Evolutionary conservation across 2,113 vertebrate species (phyloP), one percentile per base, ranked within the genome.

Genomic region (Pipa parva): DNA sequence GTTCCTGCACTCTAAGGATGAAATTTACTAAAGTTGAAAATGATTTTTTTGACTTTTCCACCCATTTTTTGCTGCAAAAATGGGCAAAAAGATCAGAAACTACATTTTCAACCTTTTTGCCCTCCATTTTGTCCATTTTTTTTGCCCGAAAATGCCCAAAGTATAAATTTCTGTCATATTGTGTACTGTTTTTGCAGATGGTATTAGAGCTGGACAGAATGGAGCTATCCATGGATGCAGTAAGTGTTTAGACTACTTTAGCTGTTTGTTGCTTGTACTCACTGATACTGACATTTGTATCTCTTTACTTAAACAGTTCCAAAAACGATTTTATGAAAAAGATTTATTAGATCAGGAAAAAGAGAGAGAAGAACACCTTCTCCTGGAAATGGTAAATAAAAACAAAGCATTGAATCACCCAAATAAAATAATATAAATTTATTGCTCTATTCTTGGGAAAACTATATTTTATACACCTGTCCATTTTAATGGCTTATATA

Each of bases 151-250:
- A n/a, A 54, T 15, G 39, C n/a, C n/a, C 76, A n/a, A 73, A 62
- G 72, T 56, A 49, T 31, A 10, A 31, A 31, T 10, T 6, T 31
- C 5, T 10, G 10, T 6, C 29, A 31, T 31, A 31, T 71, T 5
- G 29, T 31, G 52, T 15, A 3, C 9, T 59, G 2, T 75, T 60
- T 65, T 81, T 75, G 4, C 52, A 97, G 95, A 95, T 89, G 2
- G 92, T 97, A 31, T 74, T 95, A 78, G 95, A 97, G 81, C 65
- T 97, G 83, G 94, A 97, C 85, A 92, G 94, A 83, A 92, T 97
- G 87, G 93, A 97, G 75, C 90, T 93, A 20, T 90, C 90, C 45
- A 86, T 89, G 78, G 88, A 89, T 36, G 74, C 82, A 70, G 89
- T 91, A 77, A 89, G 88, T 87, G 73, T n/a, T n/a, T 17, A 37